These are phyloP conservation scores for Ashinkailepas kermadecensis DNA, from an alignment of 2,888 invertebrate species.

Conservation along the genomic window DNA sequence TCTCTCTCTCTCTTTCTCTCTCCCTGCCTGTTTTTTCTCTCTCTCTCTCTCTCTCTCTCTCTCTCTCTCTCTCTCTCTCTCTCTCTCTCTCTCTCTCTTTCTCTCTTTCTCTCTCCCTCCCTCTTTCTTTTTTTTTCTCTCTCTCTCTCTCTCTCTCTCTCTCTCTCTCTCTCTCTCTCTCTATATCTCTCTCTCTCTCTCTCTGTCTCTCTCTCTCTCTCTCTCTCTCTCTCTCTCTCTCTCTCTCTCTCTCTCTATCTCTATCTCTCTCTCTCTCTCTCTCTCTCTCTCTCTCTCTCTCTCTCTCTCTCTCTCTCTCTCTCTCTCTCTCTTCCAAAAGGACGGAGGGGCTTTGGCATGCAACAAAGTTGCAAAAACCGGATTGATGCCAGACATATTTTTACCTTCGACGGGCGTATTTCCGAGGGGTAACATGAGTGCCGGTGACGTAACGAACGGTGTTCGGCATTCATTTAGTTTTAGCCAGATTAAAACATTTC, in stretches of 20 bases:
- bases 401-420: no score
- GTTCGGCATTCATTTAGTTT: no score
- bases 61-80: background rate
- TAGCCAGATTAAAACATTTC: no score
- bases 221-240: background rate
- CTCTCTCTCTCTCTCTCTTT: background rate
- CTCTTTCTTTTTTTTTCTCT: background rate
- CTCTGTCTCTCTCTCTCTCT: background rate
- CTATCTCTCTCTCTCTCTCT: background rate
- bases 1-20: background rate
- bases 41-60: background rate
- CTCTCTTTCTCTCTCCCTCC: background rate
- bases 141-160: no score
- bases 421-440: no score
- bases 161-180: no score
- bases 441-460: no score
- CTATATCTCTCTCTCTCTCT: no score
- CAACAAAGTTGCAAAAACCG: no score
- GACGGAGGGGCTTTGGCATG: no score
- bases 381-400: no score
- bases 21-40: background rate
- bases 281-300: constrained; percentile 6
- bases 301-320: background rate
- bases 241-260: constrained; percentile 13
- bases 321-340: no score